phyloP scores from a whole-genome alignment of 2,888 invertebrate genomes.

The Pollenia griseotomentosa region DNA sequence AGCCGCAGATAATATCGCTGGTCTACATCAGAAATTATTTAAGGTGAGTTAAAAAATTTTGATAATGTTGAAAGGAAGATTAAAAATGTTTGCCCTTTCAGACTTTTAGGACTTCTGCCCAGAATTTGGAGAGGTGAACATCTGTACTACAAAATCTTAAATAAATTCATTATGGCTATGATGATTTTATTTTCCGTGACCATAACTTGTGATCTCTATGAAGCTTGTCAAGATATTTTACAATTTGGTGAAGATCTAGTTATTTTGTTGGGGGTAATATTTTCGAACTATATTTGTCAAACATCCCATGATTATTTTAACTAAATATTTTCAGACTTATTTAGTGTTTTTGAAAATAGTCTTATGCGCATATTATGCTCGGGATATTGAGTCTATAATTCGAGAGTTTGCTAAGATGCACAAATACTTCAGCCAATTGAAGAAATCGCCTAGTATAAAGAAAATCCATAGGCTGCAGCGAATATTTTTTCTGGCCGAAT shows the following conservation, averaged over 20 bases:
- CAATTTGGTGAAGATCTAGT: slow-evolving; percentile 76
- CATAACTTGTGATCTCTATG: slow-evolving; percentile 75
- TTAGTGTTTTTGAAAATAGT: slow-evolving; percentile 76
- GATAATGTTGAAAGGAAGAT: too few species aligned
- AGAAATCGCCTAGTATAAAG: slow-evolving; percentile 47
- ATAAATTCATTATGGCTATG: slow-evolving; percentile 10
- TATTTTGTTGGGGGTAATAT: slow-evolving; percentile 76
- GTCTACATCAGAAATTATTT: slow-evolving; percentile 42
- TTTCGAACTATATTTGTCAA: neutral
- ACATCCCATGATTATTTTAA: too few species aligned
- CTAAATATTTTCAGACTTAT: slow-evolving; percentile 72
- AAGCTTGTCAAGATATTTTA: slow-evolving; percentile 74
- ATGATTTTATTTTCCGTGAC: slow-evolving; percentile 68
- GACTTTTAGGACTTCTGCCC: slow-evolving; percentile 44
- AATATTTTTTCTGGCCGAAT: slow-evolving; percentile 75
- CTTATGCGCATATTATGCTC: slow-evolving; percentile 66
- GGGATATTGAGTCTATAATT: slow-evolving; percentile 76
- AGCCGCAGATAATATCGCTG: slow-evolving; percentile 21
- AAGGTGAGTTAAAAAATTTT: slow-evolving; percentile 20
- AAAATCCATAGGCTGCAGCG: slow-evolving; percentile 75
- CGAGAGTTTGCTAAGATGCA: slow-evolving; percentile 64
- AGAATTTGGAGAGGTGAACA: slow-evolving; percentile 37
- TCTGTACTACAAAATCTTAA: neutral
- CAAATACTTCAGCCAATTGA: slow-evolving; percentile 63
- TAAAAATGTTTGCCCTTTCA: neutral